These are phyloP conservation scores for Liolophura sinensis DNA, from an alignment of 1,140 invertebrate genomes.

Conservation along the genomic window DNA sequence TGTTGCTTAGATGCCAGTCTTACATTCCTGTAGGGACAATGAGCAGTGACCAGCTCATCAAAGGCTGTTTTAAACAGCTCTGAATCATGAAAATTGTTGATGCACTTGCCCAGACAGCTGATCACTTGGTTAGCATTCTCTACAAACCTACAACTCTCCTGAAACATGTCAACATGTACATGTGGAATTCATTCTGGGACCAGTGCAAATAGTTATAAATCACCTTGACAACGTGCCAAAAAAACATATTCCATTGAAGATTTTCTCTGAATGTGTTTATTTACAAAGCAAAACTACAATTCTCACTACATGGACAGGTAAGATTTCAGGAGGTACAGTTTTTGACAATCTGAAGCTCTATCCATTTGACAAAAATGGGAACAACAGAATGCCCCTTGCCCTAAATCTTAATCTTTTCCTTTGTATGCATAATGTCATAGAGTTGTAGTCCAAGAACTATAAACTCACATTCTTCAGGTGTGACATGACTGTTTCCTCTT, in stretches of 20 bases:
- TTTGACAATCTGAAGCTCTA: no score
- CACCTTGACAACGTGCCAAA: no score
- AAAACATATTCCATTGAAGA: no score
- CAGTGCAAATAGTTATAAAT: background rate
- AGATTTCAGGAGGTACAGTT: no score
- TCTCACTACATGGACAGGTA: no score
- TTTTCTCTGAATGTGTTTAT: no score
- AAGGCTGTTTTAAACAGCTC: conserved; percentile 38
- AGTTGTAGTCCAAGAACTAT: no score
- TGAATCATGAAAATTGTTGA: conserved; percentile 42
- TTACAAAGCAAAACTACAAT: no score
- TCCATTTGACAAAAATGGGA: no score
- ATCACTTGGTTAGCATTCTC: conserved; percentile 53
- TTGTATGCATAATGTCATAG: no score
- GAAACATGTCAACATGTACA: conserved; percentile 11
- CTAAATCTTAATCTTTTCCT: no score
- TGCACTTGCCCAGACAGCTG: conserved; percentile 50
- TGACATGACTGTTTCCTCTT: conserved; percentile 57
- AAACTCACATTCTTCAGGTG: conserved; percentile 53
- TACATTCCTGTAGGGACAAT: conserved; percentile 51
- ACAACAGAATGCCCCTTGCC: no score
- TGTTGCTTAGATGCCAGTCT: conserved; percentile 60
- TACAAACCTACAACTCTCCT: conserved; percentile 58
- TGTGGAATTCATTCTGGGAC: background rate
- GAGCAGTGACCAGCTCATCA: conserved; percentile 38